Evolutionary conservation across 2,888 invertebrate species (phyloP).

Genomic region (Tupiocoris notatus): DNA sequence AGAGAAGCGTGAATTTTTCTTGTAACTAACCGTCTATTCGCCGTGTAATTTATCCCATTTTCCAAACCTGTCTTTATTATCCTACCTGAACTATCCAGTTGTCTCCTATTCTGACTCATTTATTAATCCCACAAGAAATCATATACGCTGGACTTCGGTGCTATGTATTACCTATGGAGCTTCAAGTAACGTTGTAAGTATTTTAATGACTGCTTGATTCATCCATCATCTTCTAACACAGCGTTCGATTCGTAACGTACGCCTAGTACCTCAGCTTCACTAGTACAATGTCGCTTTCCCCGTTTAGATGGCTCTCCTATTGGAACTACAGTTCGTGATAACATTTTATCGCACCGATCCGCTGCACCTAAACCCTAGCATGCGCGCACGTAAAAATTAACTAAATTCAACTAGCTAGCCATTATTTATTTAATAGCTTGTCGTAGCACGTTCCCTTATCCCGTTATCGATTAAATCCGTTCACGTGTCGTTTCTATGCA

Average conservation of each 20-base stretch:
- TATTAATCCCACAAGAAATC: neutral
- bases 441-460: too few relatives aligned
- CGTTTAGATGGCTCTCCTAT: neutral
- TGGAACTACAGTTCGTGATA: neutral
- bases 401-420: too few relatives aligned
- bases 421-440: too few relatives aligned
- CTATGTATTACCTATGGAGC: constrained; percentile 19
- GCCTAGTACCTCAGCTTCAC: neutral
- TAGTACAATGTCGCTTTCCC: neutral
- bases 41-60: too few relatives aligned
- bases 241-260: neutral
- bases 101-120: neutral
- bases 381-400: constrained; percentile 21
- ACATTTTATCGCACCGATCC: constrained; percentile 16
- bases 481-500: too few relatives aligned
- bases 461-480: too few relatives aligned
- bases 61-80: too few relatives aligned
- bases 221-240: neutral
- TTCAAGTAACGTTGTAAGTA: constrained; percentile 30
- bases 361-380: constrained; percentile 19
- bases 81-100: neutral
- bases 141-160: constrained; percentile 22
- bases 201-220: neutral
- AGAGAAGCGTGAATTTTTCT: too few relatives aligned
- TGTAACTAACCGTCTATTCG: too few relatives aligned